A percentile compares a stretch with the other conserved stretches of the same genome.
Evolutionary conservation across 2,113 vertebrate genomes (phyloP).

Genomic region (Phycodurus eques): DNA sequence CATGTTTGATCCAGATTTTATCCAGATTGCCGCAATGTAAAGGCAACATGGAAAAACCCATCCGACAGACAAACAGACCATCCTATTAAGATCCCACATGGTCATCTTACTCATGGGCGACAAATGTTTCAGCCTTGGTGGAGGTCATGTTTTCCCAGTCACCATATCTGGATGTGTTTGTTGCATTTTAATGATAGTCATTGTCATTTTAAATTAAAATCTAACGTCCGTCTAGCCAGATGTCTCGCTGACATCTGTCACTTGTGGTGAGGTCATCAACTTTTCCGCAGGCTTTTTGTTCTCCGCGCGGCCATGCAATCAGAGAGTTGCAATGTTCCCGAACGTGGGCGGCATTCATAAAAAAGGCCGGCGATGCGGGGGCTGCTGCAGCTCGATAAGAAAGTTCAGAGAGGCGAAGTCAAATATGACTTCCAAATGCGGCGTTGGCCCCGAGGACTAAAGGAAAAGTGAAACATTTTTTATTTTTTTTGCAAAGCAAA

Average conservation of each 20-base stretch:
- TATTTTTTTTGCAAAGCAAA: conserved; percentile 23
- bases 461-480: conserved; percentile 45
- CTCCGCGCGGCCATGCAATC: conserved; percentile 6
- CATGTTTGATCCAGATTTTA: too few relatives aligned
- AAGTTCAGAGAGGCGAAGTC: conserved; percentile 37
- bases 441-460: conserved; percentile 43
- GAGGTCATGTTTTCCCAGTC: too few relatives aligned
- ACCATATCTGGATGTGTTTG: too few relatives aligned
- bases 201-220: not conserved
- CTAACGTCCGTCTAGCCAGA: not conserved
- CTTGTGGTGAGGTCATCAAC: conserved; percentile 4
- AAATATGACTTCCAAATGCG: conserved; percentile 50
- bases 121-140: too few relatives aligned
- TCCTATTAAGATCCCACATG: too few relatives aligned
- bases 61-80: too few relatives aligned
- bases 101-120: too few relatives aligned
- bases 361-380: conserved; percentile 19
- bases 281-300: not conserved
- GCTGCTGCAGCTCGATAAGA: conserved; percentile 47
- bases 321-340: conserved; percentile 9
- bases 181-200: not conserved
- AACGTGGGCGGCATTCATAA: conserved; percentile 31
- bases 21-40: too few relatives aligned
- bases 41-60: too few relatives aligned
- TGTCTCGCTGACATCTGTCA: not conserved